A percentile compares a stretch with the other conserved stretches of the same genome.
Evolutionary conservation across 2,888 invertebrate genomes (phyloP).

Genomic region (Apotomis turbidana): DNA sequence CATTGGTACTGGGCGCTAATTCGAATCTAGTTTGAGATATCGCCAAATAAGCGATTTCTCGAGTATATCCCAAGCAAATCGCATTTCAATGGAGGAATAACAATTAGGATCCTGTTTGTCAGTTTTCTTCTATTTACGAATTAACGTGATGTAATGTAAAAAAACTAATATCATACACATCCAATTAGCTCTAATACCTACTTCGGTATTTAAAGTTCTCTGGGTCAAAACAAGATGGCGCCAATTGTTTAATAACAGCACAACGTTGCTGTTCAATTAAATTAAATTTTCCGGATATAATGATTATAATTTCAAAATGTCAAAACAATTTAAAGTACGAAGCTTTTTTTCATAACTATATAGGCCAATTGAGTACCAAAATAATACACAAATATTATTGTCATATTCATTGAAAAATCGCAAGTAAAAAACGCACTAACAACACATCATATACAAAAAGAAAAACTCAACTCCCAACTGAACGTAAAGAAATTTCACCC

Average conservation of each 20-base stretch:
- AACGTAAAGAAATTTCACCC: slow-evolving; percentile 7
- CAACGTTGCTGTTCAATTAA: background rate
- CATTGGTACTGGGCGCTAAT: no score
- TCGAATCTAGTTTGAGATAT: no score
- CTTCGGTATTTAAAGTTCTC: background rate
- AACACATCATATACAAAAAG: background rate
- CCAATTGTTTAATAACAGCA: background rate
- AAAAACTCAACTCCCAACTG: background rate
- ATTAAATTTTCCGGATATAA: background rate
- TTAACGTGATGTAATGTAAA: no score
- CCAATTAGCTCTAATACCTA: no score
- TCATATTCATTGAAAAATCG: slow-evolving; percentile 16
- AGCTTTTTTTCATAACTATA: slow-evolving; percentile 18
- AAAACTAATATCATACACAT: no score
- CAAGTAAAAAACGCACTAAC: background rate
- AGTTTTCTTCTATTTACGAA: no score
- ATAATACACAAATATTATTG: slow-evolving; percentile 14
- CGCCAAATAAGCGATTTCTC: no score
- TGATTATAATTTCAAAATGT: background rate
- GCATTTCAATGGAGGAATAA: no score
- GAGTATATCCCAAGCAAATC: no score
- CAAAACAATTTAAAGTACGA: background rate
- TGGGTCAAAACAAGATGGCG: background rate
- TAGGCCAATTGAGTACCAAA: slow-evolving; percentile 8
- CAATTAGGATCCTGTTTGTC: no score